Evolutionary conservation across 2,888 invertebrate species (phyloP).

Genomic region (Synanthedon myopaeformis): DNA sequence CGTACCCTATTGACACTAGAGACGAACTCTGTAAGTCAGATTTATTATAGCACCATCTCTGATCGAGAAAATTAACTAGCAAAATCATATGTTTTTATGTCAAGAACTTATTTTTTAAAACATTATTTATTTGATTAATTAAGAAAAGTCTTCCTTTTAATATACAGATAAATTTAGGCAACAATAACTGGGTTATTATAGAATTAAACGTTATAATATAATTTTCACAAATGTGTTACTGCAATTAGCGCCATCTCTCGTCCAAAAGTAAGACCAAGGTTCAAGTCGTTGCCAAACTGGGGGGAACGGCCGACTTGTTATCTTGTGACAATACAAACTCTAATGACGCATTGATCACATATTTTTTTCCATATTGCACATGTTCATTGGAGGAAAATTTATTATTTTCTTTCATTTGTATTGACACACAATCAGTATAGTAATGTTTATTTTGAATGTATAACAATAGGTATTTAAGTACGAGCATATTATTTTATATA

Average conservation of each 20-base stretch:
- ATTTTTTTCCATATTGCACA: conserved; percentile 13
- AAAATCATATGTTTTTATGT: no score
- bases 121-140: no score
- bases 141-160: no score
- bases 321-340: conserved; percentile 3
- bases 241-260: conserved; percentile 28
- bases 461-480: no score
- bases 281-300: conserved; percentile 53
- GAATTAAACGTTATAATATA: conserved; percentile 2
- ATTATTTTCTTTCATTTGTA: not conserved
- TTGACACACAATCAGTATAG: not conserved
- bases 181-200: no score
- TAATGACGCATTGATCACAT: conserved; percentile 22
- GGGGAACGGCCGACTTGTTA: conserved; percentile 39
- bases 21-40: conserved; percentile 13
- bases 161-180: no score
- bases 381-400: not conserved
- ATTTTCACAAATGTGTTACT: conserved; percentile 9
- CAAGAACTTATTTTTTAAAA: no score
- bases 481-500: no score
- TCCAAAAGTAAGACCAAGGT: conserved; percentile 41
- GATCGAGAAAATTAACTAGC: conserved; percentile 4
- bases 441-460: no score
- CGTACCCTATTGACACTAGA: conserved; percentile 29
- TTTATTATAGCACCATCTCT: conserved; percentile 25